These are phyloP conservation scores for Lepidostoma basale DNA, from an alignment of 1,140 invertebrate genomes.

Conservation along the genomic window DNA sequence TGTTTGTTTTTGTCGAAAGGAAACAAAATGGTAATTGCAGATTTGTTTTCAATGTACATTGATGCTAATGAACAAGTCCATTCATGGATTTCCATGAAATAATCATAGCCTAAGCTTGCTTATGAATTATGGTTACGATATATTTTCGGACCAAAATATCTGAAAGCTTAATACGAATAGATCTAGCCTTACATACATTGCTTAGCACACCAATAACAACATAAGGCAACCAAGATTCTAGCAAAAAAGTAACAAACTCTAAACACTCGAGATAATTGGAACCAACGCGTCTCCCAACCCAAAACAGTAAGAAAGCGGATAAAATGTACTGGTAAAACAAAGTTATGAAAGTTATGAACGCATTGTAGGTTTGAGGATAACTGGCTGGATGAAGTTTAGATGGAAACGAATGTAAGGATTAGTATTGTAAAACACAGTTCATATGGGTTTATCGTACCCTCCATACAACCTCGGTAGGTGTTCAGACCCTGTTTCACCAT, in stretches of 20 bases:
- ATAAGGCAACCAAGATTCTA: neutral
- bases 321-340: neutral
- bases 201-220: constrained; percentile 18
- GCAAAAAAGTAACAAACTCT: constrained; percentile 14
- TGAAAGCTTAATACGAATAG: too few relatives aligned
- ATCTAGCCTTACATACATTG: neutral
- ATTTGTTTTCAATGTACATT: too few relatives aligned
- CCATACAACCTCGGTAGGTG: constrained; percentile 77
- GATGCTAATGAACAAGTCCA: too few relatives aligned
- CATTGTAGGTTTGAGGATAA: neutral
- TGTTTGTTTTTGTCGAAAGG: too few relatives aligned
- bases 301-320: constrained; percentile 4
- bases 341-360: constrained; percentile 6
- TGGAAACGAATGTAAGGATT: constrained; percentile 37
- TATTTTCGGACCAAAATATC: too few relatives aligned
- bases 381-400: constrained; percentile 35
- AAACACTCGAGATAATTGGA: neutral
- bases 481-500: constrained; percentile 86
- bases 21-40: too few relatives aligned
- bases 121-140: too few relatives aligned
- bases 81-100: too few relatives aligned
- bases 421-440: constrained; percentile 42
- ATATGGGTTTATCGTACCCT: constrained; percentile 69
- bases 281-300: neutral
- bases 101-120: too few relatives aligned